Percentiles rank a stretch among this genome's conserved stretches.
These are phyloP conservation scores for Corythoichthys haematopterus DNA, from an alignment of 2,113 vertebrate species.

Conservation along the genomic window DNA sequence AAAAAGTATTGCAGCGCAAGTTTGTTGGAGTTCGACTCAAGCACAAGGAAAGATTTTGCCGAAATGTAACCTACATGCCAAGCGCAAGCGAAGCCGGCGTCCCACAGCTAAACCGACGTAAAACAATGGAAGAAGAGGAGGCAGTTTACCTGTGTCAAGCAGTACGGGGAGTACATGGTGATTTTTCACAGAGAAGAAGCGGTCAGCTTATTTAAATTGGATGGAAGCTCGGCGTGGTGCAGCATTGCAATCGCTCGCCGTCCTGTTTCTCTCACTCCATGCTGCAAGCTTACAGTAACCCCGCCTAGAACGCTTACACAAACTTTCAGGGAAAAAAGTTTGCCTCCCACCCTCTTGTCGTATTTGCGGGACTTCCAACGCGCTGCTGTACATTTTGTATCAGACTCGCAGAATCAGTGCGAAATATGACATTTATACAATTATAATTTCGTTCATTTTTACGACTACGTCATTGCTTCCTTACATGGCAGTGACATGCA, in stretches of 20 bases:
- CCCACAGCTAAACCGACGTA: slow-evolving; percentile 9
- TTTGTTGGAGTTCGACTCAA: neutral
- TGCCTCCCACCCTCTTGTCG: slow-evolving; percentile 50
- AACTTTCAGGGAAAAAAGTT: slow-evolving; percentile 74
- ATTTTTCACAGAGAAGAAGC: slow-evolving; percentile 48
- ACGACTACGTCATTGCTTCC: neutral
- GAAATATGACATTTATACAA: neutral
- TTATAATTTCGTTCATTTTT: neutral
- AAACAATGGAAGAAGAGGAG: slow-evolving; percentile 48
- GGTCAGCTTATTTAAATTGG: slow-evolving; percentile 70
- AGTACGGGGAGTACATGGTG: slow-evolving; percentile 81
- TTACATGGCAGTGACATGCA: neutral
- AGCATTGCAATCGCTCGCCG: slow-evolving; percentile 74
- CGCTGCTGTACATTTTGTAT: neutral
- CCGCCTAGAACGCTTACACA: slow-evolving; percentile 79
- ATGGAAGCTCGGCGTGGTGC: slow-evolving; percentile 71
- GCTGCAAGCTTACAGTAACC: slow-evolving; percentile 73
- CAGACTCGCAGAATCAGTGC: neutral
- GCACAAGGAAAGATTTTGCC: slow-evolving; percentile 10
- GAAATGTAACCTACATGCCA: slow-evolving; percentile 4
- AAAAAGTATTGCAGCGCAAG: neutral
- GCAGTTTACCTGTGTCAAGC: slow-evolving; percentile 77
- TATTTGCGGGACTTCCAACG: slow-evolving; percentile 9
- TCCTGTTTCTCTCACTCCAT: slow-evolving; percentile 72
- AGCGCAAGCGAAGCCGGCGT: slow-evolving; percentile 24